Conservation (phyloP, 2,113 vertebrate species). For the Campylomormyrus tamandua region DNA sequence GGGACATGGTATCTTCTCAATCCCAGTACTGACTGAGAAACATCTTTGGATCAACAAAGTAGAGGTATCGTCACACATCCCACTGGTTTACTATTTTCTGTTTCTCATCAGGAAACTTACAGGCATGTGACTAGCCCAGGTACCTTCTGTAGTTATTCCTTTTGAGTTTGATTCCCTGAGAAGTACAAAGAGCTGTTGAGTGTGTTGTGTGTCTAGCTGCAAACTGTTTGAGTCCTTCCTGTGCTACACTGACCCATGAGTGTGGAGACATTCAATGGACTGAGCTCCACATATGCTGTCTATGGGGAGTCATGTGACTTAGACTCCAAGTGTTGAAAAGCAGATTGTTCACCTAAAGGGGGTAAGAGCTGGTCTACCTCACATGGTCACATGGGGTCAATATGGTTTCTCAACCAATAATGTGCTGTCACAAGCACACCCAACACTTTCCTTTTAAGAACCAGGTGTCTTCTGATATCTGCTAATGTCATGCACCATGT, state of each 20-base stretch:
- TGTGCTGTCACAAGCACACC: conserved; percentile 13
- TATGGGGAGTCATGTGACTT: background rate
- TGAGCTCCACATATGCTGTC: background rate
- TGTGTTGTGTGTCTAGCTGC: background rate
- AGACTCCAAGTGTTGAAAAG: background rate
- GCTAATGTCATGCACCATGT: background rate
- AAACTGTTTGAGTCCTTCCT: background rate
- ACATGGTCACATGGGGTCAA: conserved; percentile 2
- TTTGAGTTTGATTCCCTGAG: background rate
- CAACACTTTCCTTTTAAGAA: conserved; percentile 27
- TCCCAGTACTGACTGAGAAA: conserved; percentile 34
- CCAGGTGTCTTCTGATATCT: background rate
- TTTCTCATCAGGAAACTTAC: background rate
- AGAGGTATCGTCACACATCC: background rate
- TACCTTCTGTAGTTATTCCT: background rate
- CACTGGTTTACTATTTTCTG: background rate
- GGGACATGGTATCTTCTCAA: conserved; percentile 4
- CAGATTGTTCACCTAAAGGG: background rate
- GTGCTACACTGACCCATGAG: background rate
- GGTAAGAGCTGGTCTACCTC: conserved; percentile 8
- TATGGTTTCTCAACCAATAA: conserved; percentile 33
- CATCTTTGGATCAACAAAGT: background rate
- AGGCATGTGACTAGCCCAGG: background rate
- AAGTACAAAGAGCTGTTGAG: background rate
- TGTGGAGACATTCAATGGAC: background rate